phyloP scores from a whole-genome alignment of 2,113 vertebrate species.

The Egretta garzetta region DNA sequence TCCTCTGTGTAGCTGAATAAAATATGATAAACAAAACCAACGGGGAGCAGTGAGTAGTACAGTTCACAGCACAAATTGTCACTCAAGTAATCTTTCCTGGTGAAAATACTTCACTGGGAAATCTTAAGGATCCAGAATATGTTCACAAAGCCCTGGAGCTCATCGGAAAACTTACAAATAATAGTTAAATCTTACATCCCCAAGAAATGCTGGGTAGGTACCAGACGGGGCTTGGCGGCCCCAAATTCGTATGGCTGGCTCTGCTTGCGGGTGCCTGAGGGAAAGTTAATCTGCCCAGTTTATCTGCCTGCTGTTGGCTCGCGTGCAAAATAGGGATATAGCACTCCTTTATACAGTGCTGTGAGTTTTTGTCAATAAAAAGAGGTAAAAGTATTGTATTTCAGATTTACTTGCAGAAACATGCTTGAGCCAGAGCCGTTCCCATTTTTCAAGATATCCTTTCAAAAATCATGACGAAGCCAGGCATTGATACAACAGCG shows the following conservation, averaged over 20 bases:
- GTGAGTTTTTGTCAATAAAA: neutral
- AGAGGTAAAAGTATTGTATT: neutral
- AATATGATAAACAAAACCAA: constrained; percentile 9
- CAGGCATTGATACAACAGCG: neutral
- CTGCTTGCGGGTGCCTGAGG: neutral
- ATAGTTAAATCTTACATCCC: neutral
- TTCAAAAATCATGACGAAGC: neutral
- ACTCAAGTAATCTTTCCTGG: neutral
- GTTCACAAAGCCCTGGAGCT: neutral
- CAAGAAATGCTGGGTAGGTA: neutral
- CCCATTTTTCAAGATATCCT: neutral
- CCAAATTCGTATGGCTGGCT: neutral
- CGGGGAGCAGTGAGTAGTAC: neutral
- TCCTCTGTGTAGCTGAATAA: neutral
- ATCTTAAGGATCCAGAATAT: neutral
- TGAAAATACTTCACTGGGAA: constrained; percentile 18
- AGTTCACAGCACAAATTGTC: constrained; percentile 12
- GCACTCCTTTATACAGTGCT: neutral
- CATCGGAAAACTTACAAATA: neutral
- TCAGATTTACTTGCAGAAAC: neutral
- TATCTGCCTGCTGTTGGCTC: neutral
- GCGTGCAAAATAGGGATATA: neutral
- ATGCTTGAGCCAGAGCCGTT: neutral
- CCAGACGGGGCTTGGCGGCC: neutral
- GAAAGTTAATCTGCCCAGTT: neutral